Percentiles rank a stretch among this genome's conserved stretches.
Evolutionary conservation across 2,113 vertebrate species (phyloP).

Genomic region (Dryoscopus gambensis): DNA sequence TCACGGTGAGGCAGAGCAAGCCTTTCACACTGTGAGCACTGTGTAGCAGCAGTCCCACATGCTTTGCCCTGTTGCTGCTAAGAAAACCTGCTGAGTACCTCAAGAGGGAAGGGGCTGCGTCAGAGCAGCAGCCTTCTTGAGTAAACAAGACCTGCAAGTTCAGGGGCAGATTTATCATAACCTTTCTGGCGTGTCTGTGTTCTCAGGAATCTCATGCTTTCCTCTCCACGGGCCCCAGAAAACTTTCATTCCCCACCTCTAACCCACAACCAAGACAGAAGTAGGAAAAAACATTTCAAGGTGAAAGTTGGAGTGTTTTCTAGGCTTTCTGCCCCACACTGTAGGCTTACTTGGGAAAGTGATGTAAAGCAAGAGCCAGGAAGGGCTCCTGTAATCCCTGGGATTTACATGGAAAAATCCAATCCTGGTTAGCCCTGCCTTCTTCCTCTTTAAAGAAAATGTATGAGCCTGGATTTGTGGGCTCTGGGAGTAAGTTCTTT

Average conservation of each 20-base stretch:
- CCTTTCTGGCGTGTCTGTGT: background rate
- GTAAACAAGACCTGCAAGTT: background rate
- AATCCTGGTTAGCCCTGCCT: background rate
- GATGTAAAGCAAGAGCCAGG: background rate
- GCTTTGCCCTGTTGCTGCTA: background rate
- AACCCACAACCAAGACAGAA: background rate
- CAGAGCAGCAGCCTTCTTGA: background rate
- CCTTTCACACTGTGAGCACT: fast-evolving
- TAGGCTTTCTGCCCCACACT: background rate
- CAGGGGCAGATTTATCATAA: background rate
- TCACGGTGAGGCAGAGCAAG: background rate
- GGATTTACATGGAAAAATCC: background rate
- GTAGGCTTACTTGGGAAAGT: background rate
- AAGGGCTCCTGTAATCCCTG: background rate
- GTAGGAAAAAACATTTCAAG: background rate
- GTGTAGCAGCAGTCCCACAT: background rate
- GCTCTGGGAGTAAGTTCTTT: background rate
- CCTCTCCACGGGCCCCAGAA: background rate
- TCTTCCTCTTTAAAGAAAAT: background rate
- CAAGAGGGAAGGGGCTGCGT: background rate
- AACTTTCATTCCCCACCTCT: background rate
- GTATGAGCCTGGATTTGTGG: background rate
- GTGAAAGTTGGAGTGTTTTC: background rate
- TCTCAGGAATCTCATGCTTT: background rate
- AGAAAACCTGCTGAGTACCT: background rate